A percentile compares a stretch with the other conserved stretches of the same genome.
Evolutionary conservation across 2,797 vertebrate species (phyloP).

Genomic region (Gorsachius magnificus): DNA sequence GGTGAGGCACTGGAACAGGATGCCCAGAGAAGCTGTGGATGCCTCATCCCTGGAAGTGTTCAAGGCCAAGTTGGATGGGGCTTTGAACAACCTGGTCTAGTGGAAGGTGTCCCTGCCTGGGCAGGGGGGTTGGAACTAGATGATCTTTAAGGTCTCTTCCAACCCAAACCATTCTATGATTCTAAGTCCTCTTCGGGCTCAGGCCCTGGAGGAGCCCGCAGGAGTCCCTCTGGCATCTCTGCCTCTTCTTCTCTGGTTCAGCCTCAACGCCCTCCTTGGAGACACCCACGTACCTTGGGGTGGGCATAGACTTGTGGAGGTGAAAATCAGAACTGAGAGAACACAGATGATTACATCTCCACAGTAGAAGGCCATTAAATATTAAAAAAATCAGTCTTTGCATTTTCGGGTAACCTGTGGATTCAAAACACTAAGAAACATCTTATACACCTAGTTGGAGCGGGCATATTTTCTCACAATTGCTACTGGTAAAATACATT

Average conservation of each 20-base stretch:
- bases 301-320: fast-evolving
- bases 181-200: not conserved
- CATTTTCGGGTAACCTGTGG: not conserved
- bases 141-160: too few species aligned
- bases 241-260: not conserved
- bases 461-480: not conserved
- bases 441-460: not conserved
- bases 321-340: not conserved
- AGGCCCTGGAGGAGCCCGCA: not conserved
- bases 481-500: not conserved
- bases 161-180: too few species aligned
- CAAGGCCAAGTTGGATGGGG: too few species aligned
- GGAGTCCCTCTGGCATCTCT: not conserved
- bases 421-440: not conserved
- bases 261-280: fast-evolving
- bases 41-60: too few species aligned
- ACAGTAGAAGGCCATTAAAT: not conserved
- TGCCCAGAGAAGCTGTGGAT: too few species aligned
- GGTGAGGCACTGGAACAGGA: too few species aligned
- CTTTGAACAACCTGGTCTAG: too few species aligned
- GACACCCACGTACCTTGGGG: fast-evolving
- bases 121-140: too few species aligned
- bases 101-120: too few species aligned
- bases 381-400: not conserved
- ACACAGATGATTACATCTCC: not conserved